phyloP scores from a whole-genome alignment of 1,140 invertebrate genomes.

The Brachionus rubens region DNA sequence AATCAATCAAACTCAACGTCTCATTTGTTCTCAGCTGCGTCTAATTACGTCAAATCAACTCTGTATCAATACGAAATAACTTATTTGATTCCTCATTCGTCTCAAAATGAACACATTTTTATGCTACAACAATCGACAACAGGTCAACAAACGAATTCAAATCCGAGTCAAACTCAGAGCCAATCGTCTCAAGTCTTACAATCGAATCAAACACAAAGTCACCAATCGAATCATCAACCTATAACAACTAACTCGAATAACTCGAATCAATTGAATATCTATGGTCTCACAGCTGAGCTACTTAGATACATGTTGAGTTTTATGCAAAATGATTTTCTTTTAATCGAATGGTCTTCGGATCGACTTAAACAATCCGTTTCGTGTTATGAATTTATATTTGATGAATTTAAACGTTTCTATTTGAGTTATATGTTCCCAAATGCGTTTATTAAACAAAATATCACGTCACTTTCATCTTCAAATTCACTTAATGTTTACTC shows the following conservation, averaged over 20 bases:
- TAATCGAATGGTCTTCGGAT: constrained; percentile 24
- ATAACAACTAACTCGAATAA: not conserved
- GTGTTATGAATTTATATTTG: constrained; percentile 83
- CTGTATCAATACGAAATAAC: constrained; percentile 42
- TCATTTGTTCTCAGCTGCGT: not conserved
- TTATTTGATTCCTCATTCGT: not conserved
- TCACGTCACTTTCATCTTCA: not conserved
- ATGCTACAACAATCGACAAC: not conserved
- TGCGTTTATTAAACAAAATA: constrained; percentile 61
- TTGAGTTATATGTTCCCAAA: constrained; percentile 83
- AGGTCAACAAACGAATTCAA: not conserved
- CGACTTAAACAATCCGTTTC: not conserved
- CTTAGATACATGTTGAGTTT: constrained; percentile 22
- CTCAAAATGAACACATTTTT: constrained; percentile 10
- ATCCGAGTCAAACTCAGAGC: too few relatives aligned
- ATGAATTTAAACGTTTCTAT: constrained; percentile 86
- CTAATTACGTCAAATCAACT: not conserved
- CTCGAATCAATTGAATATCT: not conserved
- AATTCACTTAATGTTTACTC: not conserved
- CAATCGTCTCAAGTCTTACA: not conserved
- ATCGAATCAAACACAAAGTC: not conserved
- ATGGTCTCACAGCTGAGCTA: constrained; percentile 27
- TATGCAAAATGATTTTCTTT: constrained; percentile 41
- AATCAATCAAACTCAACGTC: not conserved
- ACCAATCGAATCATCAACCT: not conserved